Evolutionary conservation across 2,113 vertebrate genomes (phyloP).

Genomic region (Spea multiplicata): DNA sequence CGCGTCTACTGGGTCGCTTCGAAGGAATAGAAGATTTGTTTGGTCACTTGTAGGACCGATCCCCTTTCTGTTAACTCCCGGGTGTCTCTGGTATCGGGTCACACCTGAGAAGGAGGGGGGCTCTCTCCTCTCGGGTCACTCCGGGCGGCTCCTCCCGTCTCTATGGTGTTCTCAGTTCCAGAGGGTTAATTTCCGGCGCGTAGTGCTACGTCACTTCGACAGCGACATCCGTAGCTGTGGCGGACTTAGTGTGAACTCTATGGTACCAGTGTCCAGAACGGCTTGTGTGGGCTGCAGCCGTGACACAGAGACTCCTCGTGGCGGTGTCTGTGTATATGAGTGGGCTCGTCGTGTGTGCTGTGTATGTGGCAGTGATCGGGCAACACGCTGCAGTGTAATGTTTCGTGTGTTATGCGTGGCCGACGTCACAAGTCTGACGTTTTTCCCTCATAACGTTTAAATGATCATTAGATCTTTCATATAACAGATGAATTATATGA

Average conservation of each 20-base stretch:
- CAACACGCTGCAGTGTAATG: too few species aligned
- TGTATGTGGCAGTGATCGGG: neutral
- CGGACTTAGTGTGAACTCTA: conserved; percentile 2
- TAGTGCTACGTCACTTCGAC: conserved; percentile 8
- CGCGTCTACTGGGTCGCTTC: neutral
- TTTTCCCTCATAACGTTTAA: too few species aligned
- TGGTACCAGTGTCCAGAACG: neutral
- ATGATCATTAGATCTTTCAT: too few species aligned
- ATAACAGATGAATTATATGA: too few species aligned
- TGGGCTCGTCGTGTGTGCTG: neutral
- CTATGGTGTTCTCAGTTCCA: conserved; percentile 39
- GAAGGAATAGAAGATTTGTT: neutral
- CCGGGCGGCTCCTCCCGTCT: conserved; percentile 44
- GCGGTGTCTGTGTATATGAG: neutral
- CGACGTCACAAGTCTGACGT: too few species aligned
- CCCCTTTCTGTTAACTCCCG: conserved; percentile 8
- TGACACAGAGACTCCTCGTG: neutral
- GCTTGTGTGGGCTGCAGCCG: neutral
- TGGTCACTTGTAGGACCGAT: conserved; percentile 3
- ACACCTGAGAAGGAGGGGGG: conserved; percentile 15
- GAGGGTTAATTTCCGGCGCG: conserved; percentile 39
- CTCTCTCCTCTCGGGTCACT: conserved; percentile 14
- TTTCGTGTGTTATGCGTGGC: too few species aligned
- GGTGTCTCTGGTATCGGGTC: conserved; percentile 17
- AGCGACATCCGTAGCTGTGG: conserved; percentile 22